Conservation (phyloP, 2,888 invertebrate genomes). For the Amphipyra tragopoginis region DNA sequence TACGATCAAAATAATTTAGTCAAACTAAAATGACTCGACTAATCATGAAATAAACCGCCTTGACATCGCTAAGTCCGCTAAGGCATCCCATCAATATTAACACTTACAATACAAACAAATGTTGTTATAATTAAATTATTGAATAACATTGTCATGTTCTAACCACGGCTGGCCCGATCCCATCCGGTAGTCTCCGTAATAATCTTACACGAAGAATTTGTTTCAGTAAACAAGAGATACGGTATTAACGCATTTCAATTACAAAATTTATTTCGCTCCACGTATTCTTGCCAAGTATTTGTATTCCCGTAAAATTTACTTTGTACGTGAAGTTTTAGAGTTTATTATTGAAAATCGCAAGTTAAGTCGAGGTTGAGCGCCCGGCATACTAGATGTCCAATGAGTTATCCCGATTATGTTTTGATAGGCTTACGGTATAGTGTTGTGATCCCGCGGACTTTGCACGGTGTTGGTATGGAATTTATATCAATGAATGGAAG, state of each 20-base stretch:
- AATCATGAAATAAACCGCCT: conserved; percentile 27
- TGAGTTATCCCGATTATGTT: conserved; percentile 79
- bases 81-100: conserved; percentile 52
- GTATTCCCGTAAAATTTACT: conserved; percentile 59
- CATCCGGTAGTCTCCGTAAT: conserved; percentile 62
- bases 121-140: conserved; percentile 51
- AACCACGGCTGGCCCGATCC: conserved; percentile 61
- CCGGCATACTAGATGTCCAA: conserved; percentile 69
- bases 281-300: conserved; percentile 70
- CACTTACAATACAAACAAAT: conserved; percentile 55
- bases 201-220: conserved; percentile 73
- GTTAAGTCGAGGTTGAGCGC: conserved; percentile 46
- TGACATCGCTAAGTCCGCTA: conserved; percentile 43
- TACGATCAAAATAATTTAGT: conserved; percentile 25
- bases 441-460: conserved; percentile 82
- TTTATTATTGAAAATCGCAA: conserved; percentile 63
- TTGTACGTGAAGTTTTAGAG: conserved; percentile 63
- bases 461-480: conserved; percentile 67
- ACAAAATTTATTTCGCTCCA: conserved; percentile 71
- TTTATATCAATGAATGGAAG: conserved; percentile 77
- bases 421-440: conserved; percentile 78
- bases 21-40: conserved; percentile 27
- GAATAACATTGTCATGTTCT: conserved; percentile 61
- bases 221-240: conserved; percentile 74
- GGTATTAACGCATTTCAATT: conserved; percentile 75